A percentile compares a stretch with the other conserved stretches of the same genome.
These are phyloP conservation scores for Siphamia tubifer DNA, from an alignment of 2,113 vertebrate genomes.

Conservation along the genomic window DNA sequence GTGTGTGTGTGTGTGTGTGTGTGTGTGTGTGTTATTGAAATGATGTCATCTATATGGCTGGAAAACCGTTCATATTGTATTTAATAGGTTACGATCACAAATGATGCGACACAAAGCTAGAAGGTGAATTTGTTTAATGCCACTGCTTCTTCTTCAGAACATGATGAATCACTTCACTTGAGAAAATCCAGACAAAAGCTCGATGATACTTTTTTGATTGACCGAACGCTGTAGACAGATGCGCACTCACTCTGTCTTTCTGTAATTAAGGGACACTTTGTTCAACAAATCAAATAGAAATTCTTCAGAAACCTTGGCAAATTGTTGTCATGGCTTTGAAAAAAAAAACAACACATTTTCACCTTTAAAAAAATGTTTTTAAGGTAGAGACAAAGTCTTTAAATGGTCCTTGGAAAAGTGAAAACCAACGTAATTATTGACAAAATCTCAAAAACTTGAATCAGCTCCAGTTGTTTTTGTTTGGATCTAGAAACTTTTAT, in stretches of 20 bases:
- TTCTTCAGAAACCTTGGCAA: background rate
- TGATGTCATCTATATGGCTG: too few species aligned
- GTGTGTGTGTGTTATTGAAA: too few species aligned
- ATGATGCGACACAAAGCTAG: background rate
- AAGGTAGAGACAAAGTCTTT: background rate
- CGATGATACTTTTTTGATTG: background rate
- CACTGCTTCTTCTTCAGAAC: background rate
- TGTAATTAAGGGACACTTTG: slow-evolving; percentile 10
- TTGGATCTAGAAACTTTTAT: too few species aligned
- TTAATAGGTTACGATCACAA: background rate
- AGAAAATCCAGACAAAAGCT: slow-evolving; percentile 1
- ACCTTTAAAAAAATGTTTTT: background rate
- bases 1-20: too few species aligned
- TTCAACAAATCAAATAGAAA: background rate
- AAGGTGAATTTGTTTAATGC: background rate
- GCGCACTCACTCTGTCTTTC: background rate
- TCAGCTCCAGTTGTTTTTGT: too few species aligned
- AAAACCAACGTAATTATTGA: too few species aligned
- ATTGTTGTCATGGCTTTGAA: background rate
- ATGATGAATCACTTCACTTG: background rate
- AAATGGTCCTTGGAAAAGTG: background rate
- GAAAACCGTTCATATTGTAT: background rate
- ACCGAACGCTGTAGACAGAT: background rate
- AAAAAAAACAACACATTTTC: background rate
- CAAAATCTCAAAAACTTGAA: too few species aligned